These are phyloP conservation scores for Archivesica marissinica DNA, from an alignment of 1,140 invertebrate genomes.

Conservation along the genomic window DNA sequence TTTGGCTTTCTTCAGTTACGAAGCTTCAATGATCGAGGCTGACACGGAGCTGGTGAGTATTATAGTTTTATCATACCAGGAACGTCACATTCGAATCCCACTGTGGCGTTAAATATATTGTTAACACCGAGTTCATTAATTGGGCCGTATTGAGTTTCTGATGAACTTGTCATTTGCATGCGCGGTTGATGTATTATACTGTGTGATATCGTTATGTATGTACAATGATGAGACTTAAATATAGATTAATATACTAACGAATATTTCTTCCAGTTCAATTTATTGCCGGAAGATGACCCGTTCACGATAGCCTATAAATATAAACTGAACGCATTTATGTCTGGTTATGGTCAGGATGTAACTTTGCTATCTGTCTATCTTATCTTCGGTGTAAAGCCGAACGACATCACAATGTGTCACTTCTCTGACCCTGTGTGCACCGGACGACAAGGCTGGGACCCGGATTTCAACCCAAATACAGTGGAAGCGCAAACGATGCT, in stretches of 20 bases:
- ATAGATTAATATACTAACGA: too few species aligned
- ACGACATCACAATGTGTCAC: background rate
- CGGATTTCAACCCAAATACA: constrained; percentile 64
- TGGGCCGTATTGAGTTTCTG: too few species aligned
- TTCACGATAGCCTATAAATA: background rate
- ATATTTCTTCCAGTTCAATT: background rate
- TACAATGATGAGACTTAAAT: too few species aligned
- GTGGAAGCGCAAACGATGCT: background rate
- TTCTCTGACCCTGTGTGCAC: constrained; percentile 51
- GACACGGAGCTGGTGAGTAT: constrained; percentile 70
- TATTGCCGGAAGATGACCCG: constrained; percentile 13
- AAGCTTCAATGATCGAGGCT: constrained; percentile 59
- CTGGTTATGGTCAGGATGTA: background rate
- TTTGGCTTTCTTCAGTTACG: constrained; percentile 55
- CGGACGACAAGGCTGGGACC: constrained; percentile 62
- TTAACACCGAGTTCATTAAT: too few species aligned
- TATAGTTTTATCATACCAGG: too few species aligned
- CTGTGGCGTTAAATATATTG: too few species aligned
- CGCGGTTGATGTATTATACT: too few species aligned
- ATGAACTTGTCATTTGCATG: too few species aligned
- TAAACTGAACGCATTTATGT: background rate
- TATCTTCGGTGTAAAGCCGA: background rate
- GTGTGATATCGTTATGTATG: too few species aligned
- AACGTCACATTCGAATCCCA: too few species aligned
- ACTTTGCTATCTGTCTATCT: background rate